Evolutionary conservation across 2,888 invertebrate genomes (phyloP), one percentile per base, ranked within the genome.

Genomic region (Protodeltote pygarga): DNA sequence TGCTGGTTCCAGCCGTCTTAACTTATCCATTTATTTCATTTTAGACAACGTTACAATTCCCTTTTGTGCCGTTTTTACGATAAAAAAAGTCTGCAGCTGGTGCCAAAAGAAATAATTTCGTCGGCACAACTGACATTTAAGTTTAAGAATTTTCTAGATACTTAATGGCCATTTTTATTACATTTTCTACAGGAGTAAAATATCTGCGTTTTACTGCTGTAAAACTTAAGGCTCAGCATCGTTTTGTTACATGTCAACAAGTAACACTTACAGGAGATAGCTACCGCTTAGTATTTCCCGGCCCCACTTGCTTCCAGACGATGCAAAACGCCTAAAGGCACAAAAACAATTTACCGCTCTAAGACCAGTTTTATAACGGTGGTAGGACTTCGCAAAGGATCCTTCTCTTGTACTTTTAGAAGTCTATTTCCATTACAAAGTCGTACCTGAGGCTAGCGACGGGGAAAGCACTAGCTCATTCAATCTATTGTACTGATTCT

Each of bases 261-360:
- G 45, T 37, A 53, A 65, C 62, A 50, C 66, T 50, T 54, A 62
- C 45, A 61, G 39, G 44, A 46, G 45, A 64, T 52, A 46, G 65
- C 37, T 34, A 64, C 52, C 67, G 71, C 60, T 73, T 71, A 72
- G 74, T 72, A 72, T 70, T 72, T 71, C 50, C 61, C 52, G 37
- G 49, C 65, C 53, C 23, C 51, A 33, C 62, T 71, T 60, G 49
- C 41, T 53, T 37, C 70, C 70, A 77, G 81, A 75, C 73, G 71
- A 61, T 66, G 73, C 69, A 74, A 76, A 78, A 64, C 69, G 88
- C 90, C 83, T 65, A 46, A 57, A 75, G 90, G 89, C 83, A 88
- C 75, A 89, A 90, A 90, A 90, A 88, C 89, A 88, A 90, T 90
- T 89, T 89, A 65, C 86, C 76, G 73, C 73, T 82, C 79, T 81